Evolutionary conservation across 2,888 invertebrate species (phyloP).

Genomic region (Chaitophorus viminalis): DNA sequence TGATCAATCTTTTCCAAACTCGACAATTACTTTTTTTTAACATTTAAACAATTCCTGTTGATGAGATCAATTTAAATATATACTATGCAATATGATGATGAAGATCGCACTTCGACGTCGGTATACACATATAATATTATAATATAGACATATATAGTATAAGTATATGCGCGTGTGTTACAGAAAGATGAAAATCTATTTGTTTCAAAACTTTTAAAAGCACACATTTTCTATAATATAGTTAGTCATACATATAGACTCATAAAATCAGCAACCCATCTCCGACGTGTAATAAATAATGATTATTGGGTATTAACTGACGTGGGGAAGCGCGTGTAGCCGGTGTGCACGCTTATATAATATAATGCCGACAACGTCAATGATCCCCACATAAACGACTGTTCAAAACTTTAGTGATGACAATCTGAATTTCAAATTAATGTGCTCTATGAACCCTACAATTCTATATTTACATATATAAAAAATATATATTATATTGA

Average conservation of each 20-base stretch:
- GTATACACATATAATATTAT: too few species aligned
- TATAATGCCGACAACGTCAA: neutral
- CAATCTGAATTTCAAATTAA: slow-evolving; percentile 42
- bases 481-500: slow-evolving; percentile 13
- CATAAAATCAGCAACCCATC: neutral
- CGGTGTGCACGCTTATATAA: neutral
- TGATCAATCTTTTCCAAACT: too few species aligned
- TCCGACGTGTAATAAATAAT: slow-evolving; percentile 19
- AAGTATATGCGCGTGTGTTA: too few species aligned
- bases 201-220: neutral
- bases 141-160: too few species aligned
- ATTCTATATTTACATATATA: neutral
- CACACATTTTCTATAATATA: neutral
- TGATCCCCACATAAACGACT: neutral
- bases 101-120: too few species aligned
- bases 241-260: neutral
- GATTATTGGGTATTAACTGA: slow-evolving; percentile 6
- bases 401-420: neutral
- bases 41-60: too few species aligned
- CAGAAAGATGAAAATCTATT: neutral
- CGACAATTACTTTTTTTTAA: too few species aligned
- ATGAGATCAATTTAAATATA: too few species aligned
- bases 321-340: neutral
- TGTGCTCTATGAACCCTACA: neutral
- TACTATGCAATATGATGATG: too few species aligned